phyloP scores from a whole-genome alignment of 2,888 invertebrate species.

The Drosophila macrospina region DNA sequence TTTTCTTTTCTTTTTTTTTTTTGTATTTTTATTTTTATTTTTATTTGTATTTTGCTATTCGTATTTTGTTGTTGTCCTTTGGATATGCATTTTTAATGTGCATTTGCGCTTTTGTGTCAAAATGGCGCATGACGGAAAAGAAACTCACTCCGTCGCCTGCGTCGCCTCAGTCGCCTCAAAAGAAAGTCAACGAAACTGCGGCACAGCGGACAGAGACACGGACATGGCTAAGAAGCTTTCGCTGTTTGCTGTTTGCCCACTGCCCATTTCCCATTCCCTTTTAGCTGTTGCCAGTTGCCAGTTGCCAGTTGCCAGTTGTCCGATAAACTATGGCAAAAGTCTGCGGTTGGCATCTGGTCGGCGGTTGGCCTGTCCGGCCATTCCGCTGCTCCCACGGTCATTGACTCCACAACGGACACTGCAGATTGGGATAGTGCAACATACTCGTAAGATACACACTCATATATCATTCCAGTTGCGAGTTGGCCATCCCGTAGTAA shows the following conservation, averaged over 20 bases:
- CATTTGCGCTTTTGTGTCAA: conserved; percentile 80
- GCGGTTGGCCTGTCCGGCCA: conserved; percentile 44
- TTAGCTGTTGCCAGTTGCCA: conserved; percentile 2
- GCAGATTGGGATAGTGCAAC: conserved; percentile 13
- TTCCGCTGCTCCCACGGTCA: conserved; percentile 48
- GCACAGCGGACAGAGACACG: conserved; percentile 35
- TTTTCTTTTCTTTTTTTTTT: conserved; percentile 6
- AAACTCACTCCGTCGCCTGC: conserved; percentile 51
- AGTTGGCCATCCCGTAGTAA: conserved; percentile 56
- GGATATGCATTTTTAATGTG: conserved; percentile 79
- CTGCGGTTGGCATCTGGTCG: conserved; percentile 74
- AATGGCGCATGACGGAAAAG: conserved; percentile 72
- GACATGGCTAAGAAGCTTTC: conserved; percentile 62
- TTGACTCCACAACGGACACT: conserved; percentile 40
- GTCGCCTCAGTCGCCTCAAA: conserved; percentile 3
- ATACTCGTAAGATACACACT: conserved; percentile 12
- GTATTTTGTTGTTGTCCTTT: conserved; percentile 46
- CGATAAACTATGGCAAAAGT: conserved; percentile 79
- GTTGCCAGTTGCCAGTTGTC: conserved; percentile 33
- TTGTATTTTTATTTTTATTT: too few species aligned
- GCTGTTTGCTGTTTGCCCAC: conserved; percentile 22
- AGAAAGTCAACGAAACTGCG: conserved; percentile 40
- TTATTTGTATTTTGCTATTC: too few species aligned
- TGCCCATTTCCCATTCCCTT: not conserved
- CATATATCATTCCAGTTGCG: conserved; percentile 66